These are phyloP conservation scores for Ctenochaetus hawaiiensis DNA, from an alignment of 2,797 vertebrate genomes.

Conservation along the genomic window DNA sequence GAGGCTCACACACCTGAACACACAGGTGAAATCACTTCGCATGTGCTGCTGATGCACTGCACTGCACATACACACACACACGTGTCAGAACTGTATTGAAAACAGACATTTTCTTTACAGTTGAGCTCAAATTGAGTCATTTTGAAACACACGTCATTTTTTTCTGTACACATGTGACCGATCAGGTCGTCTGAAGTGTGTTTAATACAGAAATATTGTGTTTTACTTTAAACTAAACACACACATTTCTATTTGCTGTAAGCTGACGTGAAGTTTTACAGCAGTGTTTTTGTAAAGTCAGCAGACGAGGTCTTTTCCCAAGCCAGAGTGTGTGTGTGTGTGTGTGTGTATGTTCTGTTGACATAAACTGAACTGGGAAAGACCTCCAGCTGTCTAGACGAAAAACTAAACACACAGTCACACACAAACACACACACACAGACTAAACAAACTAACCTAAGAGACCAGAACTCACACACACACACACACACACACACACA, in stretches of 20 bases:
- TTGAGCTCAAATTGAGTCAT: no score
- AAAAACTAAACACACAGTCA: conserved; percentile 70
- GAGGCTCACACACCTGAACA: background rate
- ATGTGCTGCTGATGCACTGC: background rate
- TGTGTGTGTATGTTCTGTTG: conserved; percentile 13
- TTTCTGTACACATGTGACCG: background rate
- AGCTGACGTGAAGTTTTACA: background rate
- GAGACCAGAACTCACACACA: no score
- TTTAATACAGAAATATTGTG: background rate
- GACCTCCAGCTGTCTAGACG: conserved; percentile 75
- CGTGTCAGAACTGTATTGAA: no score
- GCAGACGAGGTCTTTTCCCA: conserved; percentile 3
- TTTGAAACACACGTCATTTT: no score
- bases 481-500: no score
- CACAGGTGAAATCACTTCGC: background rate
- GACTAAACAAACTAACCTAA: conserved; percentile 57
- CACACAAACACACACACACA: conserved; percentile 43
- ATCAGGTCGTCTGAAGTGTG: no score
- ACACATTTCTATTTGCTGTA: conserved; percentile 3
- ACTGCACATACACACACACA: conserved; percentile 25
- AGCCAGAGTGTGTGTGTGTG: conserved; percentile 17
- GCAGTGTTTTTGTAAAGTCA: conserved; percentile 10
- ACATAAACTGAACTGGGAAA: conserved; percentile 59
- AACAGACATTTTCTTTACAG: no score
- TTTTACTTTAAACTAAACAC: background rate